phyloP scores from a whole-genome alignment of 2,113 vertebrate species.

The Prionailurus viverrinus region DNA sequence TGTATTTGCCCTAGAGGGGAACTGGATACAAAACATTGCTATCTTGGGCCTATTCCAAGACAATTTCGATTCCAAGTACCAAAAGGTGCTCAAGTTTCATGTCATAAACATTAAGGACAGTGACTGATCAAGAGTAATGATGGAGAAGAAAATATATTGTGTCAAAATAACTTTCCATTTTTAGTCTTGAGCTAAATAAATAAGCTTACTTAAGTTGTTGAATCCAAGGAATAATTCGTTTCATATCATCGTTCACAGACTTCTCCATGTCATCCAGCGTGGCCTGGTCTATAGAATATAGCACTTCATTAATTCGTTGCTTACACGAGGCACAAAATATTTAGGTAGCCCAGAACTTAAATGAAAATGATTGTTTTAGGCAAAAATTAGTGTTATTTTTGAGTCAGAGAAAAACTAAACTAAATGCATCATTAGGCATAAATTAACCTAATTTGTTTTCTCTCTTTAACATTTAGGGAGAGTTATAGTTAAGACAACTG shows the following conservation, averaged over 20 bases:
- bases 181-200: constrained; percentile 72
- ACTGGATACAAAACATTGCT: constrained; percentile 13
- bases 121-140: constrained; percentile 62
- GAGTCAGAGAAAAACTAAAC: constrained; percentile 49
- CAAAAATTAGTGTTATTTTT: constrained; percentile 47
- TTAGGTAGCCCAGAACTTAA: constrained; percentile 40
- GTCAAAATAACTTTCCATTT: constrained; percentile 62
- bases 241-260: constrained; percentile 98
- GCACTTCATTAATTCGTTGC: constrained; percentile 40
- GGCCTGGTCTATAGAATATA: constrained; percentile 91
- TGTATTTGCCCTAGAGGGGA: constrained; percentile 48
- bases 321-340: constrained; percentile 57
- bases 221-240: constrained; percentile 96
- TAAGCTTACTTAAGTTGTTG: constrained; percentile 95
- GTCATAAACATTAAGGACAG: constrained; percentile 64
- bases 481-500: constrained; percentile 13
- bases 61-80: constrained; percentile 61
- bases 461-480: constrained; percentile 24
- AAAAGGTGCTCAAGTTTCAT: constrained; percentile 65
- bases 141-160: constrained; percentile 52
- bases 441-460: constrained; percentile 60
- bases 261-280: constrained; percentile 98
- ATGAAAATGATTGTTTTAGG: constrained; percentile 58
- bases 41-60: constrained; percentile 40
- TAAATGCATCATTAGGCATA: constrained; percentile 36